Percentiles rank a stretch among this genome's conserved stretches.
phyloP scores from a whole-genome alignment of 2,113 vertebrate species.

The Cephalophus harveyi region DNA sequence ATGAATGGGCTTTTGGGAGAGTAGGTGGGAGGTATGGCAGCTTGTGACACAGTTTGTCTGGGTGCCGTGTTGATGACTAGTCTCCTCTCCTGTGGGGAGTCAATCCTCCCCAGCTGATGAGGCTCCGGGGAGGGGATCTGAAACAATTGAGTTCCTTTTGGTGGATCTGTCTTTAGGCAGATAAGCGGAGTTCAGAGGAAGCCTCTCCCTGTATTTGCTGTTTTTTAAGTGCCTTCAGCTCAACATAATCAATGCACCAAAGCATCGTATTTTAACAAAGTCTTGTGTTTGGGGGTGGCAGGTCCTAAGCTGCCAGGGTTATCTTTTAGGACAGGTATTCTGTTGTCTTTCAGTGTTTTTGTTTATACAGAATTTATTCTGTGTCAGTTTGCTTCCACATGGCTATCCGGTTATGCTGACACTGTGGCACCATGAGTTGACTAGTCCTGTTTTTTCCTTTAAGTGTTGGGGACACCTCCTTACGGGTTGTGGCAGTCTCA shows the following conservation, averaged over 20 bases:
- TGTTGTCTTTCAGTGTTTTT: not conserved
- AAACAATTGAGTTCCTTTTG: not conserved
- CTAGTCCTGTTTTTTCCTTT: not conserved
- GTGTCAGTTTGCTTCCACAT: not conserved
- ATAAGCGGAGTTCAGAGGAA: not conserved
- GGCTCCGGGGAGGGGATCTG: not conserved
- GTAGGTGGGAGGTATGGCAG: not conserved
- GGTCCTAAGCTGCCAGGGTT: not conserved
- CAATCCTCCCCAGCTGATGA: not conserved
- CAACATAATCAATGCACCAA: not conserved
- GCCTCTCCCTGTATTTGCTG: not conserved
- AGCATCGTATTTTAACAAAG: not conserved
- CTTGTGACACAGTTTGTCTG: not conserved
- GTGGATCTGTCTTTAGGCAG: not conserved
- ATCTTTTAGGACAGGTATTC: not conserved
- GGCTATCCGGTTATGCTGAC: not conserved
- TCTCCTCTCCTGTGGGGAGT: not conserved
- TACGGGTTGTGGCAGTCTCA: not conserved
- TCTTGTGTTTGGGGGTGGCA: not conserved
- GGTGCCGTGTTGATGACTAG: fast-evolving
- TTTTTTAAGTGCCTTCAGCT: not conserved
- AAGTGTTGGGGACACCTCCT: not conserved
- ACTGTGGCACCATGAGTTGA: not conserved
- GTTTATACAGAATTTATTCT: not conserved
- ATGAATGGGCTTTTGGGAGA: not conserved